Evolutionary conservation across 30 jellyfish, hydroid and myxozoan genomes (phyloP), one percentile per base, ranked within the genome.

Genomic region (Rhopilema esculentum): DNA sequence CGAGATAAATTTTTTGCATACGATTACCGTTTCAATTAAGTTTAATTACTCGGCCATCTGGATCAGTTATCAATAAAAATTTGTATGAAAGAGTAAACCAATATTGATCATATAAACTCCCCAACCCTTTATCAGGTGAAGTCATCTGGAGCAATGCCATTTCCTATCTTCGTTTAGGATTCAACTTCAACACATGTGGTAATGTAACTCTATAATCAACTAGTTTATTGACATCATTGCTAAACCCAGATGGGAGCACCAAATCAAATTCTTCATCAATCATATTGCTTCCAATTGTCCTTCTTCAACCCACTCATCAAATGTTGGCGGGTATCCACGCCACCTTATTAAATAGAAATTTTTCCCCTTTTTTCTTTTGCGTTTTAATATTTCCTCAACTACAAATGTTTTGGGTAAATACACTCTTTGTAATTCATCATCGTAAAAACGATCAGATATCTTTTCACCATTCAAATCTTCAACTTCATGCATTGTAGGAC

Each of bases 341-440:
- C 87, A 77, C 63, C 75, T 49, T 32, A 77, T 53, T 77, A 49
- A 77, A 77, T 77, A 77, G 61, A 77, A 16, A 27, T 77, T 77
- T 77, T 77, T 51, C n/a, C 87, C 87, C 48, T 57, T 51, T 53
- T 51, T 50, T 18, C 18, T 29, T 57, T 53, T 77, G 40, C 31
- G 53, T 49, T 77, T 26, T 30, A 24, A 28, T 30, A 77, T 26
- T 52, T 77, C 48, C 66, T 77, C 87, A 8, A 77, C 75, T 9
- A 77, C 87, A 48, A 77, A 77, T 51, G 87, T 77, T 77, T 51
- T 53, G 6, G 87, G 87, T 9, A 69, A 89, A 33, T 28, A 28
- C 52, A 88, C 87, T 28, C 22, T 20, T 32, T 68, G 96, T 4
- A 88, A 63, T 78, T 88, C 96, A n/a, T 77, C 62, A 33, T 31